Percentiles rank a stretch among this genome's conserved stretches.
Conservation (phyloP, 2,113 vertebrate genomes). For the Bujurquina vittata region DNA sequence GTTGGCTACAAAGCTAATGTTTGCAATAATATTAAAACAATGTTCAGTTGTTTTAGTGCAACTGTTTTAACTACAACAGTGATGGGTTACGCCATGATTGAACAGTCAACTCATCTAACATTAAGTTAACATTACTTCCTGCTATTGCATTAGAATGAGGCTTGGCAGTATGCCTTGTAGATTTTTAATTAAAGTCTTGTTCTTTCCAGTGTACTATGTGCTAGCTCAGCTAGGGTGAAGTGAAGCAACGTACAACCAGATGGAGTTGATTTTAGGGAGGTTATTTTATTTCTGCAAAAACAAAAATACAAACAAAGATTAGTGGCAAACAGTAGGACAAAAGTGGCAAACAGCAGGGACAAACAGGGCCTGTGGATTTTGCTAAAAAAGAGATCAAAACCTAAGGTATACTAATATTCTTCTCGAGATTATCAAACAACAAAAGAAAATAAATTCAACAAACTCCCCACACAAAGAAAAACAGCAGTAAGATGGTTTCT, state of each 20-base stretch:
- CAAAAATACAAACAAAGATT: neutral
- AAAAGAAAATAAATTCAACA: neutral
- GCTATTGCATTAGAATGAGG: neutral
- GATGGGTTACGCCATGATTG: conserved; percentile 4
- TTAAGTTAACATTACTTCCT: conserved; percentile 5
- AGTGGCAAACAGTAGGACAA: neutral
- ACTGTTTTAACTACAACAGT: conserved; percentile 1
- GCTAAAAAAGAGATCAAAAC: neutral
- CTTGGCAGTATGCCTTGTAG: neutral
- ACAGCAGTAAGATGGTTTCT: too few species aligned
- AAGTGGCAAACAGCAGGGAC: neutral
- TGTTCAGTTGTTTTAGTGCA: neutral
- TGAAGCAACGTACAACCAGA: neutral
- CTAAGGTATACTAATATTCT: neutral
- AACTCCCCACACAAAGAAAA: too few species aligned
- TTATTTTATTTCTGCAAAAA: neutral
- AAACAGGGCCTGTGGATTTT: neutral
- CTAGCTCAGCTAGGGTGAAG: neutral
- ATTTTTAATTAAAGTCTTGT: neutral
- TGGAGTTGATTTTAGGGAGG: neutral
- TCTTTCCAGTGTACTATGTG: neutral
- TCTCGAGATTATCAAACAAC: neutral
- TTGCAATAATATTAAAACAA: neutral
- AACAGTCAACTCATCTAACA: neutral
- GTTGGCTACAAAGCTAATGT: neutral